Conservation (phyloP, 1,140 invertebrate species). For the Magallana ariakensis region DNA sequence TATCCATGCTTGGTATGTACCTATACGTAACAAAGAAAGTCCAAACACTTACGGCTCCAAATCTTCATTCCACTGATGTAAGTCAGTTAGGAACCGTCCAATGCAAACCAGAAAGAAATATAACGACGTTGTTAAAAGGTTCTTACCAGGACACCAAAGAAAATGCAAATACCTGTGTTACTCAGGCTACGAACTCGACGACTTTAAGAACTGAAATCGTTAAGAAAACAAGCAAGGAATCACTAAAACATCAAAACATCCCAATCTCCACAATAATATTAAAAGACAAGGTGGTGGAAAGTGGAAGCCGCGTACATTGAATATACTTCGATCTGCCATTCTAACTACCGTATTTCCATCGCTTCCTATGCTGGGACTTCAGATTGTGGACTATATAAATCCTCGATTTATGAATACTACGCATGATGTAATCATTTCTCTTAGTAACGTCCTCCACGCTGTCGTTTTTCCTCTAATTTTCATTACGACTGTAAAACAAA, state of each 20-base stretch:
- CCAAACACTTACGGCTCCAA: not conserved
- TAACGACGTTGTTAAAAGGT: not conserved
- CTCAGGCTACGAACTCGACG: too few species aligned
- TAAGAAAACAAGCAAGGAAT: not conserved
- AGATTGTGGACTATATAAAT: not conserved
- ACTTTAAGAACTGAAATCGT: not conserved
- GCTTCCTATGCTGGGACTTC: not conserved
- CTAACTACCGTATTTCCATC: not conserved
- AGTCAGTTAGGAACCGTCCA: not conserved
- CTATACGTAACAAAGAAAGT: not conserved
- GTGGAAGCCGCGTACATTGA: not conserved
- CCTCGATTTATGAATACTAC: not conserved
- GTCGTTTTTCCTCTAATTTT: not conserved
- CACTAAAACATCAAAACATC: not conserved
- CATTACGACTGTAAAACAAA: not conserved
- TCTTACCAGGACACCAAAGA: not conserved
- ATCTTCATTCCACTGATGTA: not conserved
- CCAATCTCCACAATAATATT: not conserved
- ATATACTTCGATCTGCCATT: not conserved
- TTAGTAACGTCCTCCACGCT: not conserved
- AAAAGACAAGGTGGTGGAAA: not conserved
- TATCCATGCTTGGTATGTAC: not conserved
- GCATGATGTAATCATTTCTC: not conserved
- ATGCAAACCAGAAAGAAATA: too few species aligned
- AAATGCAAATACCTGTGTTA: too few species aligned